Evolutionary conservation across 2,113 vertebrate genomes (phyloP), one percentile per base, ranked within the genome.

Genomic region (Anguilla japonica): DNA sequence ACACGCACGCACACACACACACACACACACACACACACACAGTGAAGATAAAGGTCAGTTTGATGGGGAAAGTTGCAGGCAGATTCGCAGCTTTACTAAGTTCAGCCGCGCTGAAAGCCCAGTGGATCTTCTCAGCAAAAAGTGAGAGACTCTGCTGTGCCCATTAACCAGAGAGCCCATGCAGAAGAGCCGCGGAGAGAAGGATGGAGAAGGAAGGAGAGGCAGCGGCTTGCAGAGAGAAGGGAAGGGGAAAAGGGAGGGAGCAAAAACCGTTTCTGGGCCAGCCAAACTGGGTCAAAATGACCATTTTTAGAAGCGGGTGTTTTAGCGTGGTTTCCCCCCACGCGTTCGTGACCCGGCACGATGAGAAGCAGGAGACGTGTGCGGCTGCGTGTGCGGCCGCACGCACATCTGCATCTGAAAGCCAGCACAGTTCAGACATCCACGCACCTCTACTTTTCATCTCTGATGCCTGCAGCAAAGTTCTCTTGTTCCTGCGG

Each of bases 251-350:
- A 67, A 79, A n/a, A 79, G 14, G 41, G 26, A 79, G 22, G 18
- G n/a, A 75, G 63, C 2, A 75, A 50, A 81, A 53, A 79, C 18
- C 78, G 41, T 85, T 87, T 86, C 83, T 81, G 80, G 82, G 87
- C 82, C 83, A 75, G 87, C 75, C 71, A 80, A 89, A 89, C 71
- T 87, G 83, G 88, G 57, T 82, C 87, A 87, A 82, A 84, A 63
- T 81, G 79, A 20, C 84, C 81, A 79, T 82, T 41, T 81, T 50
- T 84, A 82, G 85, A 50, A 85, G 29, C 34, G 18, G 85, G 84
- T 43, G 79, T 39, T 63, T 84, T 79, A 86, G 82, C 83, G 53
- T 83, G 53, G 13, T 75, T 86, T 81, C 46, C 67, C 34, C 40
- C 53, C 46, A 56, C 8, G 56, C 53, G 22, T 82, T 41, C 22